Base-by-base conservation (phyloP, 2,113 vertebrate genomes). In the Ophthalmolycus amberensis region DNA sequence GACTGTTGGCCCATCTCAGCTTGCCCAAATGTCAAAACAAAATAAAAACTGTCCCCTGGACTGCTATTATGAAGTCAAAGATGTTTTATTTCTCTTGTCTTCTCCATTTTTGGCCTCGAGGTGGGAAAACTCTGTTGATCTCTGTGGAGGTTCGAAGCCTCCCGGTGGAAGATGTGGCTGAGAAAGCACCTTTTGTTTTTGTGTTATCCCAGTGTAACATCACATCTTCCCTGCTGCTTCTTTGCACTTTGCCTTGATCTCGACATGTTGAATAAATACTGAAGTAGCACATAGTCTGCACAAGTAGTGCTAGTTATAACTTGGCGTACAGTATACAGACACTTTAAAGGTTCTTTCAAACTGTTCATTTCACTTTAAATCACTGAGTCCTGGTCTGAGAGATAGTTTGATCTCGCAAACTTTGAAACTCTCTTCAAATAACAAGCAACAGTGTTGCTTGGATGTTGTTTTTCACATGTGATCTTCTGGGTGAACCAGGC, bases 1-100 rank as follows among this genome's bases (percentile, higher is more conserved):
- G 34, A 22, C 34, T 1, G 46, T 48, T 1, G 3, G 60, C 42
- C 27, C 62, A 62, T 72, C 40, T 22, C 1, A 34, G 18, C 7
- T 42, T 50, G 40, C 56, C 63, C 29, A 80, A 65, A 62, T 68
- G 38, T 48, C 58, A 40, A 46, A 82, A 75, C 10, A 25, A 52
- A 59, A 68, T 25, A 18, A 9, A 10, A 8, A 44, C 12, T 29
- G 16, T 77, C 60, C 34, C 59, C 42, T 44, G 20, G 25, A 64
- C 34, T 29, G 20, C 42, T 58, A 56, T 22, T 6, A 22, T 64
- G 44, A 75, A 42, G 58, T 38, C 29, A 69, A 14, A 67, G 27
- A 44, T 68, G 20, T 46, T 54, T 58, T 77, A 22, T 44, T 68
- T 54, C 29, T 9, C 4, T 4, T 29, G 11, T n/a, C 22, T 9